Base-by-base conservation (phyloP, 2,113 vertebrate species). In the Pristiophorus japonicus region DNA sequence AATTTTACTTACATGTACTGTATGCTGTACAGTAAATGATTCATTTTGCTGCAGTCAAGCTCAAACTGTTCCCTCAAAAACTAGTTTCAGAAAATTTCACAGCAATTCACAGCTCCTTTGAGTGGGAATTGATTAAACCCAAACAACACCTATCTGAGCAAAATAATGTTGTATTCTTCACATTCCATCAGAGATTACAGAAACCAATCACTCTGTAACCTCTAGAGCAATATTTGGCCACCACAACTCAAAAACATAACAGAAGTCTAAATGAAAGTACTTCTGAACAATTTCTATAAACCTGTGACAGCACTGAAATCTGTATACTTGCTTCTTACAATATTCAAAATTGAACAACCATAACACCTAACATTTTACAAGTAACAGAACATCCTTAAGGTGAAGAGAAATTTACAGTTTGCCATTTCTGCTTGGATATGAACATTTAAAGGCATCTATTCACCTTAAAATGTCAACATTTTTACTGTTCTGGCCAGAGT, bases 81-180 rank as follows among this genome's bases (percentile, higher is more conserved):
- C 18, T 22, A 10, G 42, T 70, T 94, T 94, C 66, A 70, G 91
- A 65, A 67, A 94, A 14, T 34, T 47, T 51, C 45, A 70, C 3
- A 3, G 27, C 66, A 94, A 92, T 92, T 63, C 62, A 92, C 2
- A 90, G n/a, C 30, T 18, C 5, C 1, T 93, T 91, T 47, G 30
- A 30, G 27, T 94, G 42, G 27, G 45, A 94, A 94, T 66, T 45
- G n/a, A 51, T 94, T 70, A 94, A 70, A 70, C 42, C 45, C 34
- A 70, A 73, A 94, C 5, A 18, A 16, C 12, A 30, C 27, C 22
- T 65, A 94, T 94, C 65, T 94, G 92, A 70, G 92, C 65, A 24
- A 42, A 66, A 45, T 94, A 67, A 94, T 94, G 93, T 30, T 94
- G 93, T 45, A 94, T 94, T 94, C 59, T 94, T 67, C 93, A 51